A percentile compares a stretch with the other conserved stretches of the same genome.
These are phyloP conservation scores for Choristoneura rosaceana DNA, from an alignment of 2,888 invertebrate genomes.

Conservation along the genomic window DNA sequence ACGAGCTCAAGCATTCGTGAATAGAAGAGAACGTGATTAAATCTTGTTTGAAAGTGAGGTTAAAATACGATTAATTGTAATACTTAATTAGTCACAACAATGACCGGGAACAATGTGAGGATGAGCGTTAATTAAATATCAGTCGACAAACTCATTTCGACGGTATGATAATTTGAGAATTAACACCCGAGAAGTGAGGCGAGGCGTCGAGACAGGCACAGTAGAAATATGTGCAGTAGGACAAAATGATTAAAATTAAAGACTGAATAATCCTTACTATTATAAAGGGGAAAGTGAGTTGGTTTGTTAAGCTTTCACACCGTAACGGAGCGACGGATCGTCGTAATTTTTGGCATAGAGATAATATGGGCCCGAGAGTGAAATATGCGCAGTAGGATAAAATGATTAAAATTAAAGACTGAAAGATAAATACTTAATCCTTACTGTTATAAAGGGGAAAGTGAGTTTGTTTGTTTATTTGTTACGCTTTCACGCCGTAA, in stretches of 20 bases:
- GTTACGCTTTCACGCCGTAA: no score
- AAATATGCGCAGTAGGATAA: constrained; percentile 19
- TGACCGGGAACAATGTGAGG: constrained; percentile 7
- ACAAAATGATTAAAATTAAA: background rate
- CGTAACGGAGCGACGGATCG: no score
- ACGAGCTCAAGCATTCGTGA: no score
- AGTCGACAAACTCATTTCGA: constrained; percentile 37
- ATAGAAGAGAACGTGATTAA: background rate
- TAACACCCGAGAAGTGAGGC: constrained; percentile 37
- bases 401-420: background rate
- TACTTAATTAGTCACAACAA: constrained; percentile 27
- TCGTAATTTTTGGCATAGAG: no score
- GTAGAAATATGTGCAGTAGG: constrained; percentile 11
- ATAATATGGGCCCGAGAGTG: no score
- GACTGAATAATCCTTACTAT: no score
- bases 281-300: no score
- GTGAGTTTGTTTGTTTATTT: no score
- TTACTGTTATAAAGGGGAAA: no score
- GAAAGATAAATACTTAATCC: no score
- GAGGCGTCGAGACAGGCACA: constrained; percentile 12
- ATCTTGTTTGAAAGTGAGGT: background rate
- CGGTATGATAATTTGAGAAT: constrained; percentile 41
- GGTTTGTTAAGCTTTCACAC: no score
- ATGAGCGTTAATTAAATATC: constrained; percentile 38
- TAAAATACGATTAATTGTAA: background rate